Percentiles rank a stretch among this genome's conserved stretches.
Evolutionary conservation across 2,797 vertebrate species (phyloP).

Genomic region (Leptoclinus maculatus): DNA sequence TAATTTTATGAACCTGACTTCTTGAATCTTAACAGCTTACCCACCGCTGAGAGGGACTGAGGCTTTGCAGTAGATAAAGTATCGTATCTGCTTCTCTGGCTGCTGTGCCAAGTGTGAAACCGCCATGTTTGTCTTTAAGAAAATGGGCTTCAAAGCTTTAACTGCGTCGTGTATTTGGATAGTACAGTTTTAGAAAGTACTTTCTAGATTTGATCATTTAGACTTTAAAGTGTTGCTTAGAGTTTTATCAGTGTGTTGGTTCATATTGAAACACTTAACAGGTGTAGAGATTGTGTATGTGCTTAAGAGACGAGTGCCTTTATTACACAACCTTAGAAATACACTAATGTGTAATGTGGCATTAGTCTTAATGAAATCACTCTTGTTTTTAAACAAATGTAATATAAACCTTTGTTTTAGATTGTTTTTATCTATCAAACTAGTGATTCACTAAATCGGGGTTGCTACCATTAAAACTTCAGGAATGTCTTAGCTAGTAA

Average conservation of each 20-base stretch:
- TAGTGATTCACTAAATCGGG: neutral
- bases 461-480: too few species aligned
- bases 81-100: conserved; percentile 6
- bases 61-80: neutral
- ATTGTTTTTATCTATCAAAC: neutral
- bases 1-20: neutral
- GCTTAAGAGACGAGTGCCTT: conserved; percentile 32
- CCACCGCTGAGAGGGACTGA: conserved; percentile 17
- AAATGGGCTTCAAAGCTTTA: neutral
- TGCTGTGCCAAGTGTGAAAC: conserved; percentile 24
- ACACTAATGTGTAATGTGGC: neutral
- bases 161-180: neutral
- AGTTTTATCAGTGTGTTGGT: conserved; percentile 14
- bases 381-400: neutral
- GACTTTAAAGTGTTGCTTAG: conserved; percentile 4
- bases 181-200: neutral
- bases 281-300: neutral
- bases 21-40: neutral
- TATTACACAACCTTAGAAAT: conserved; percentile 39
- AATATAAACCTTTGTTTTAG: neutral
- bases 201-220: conserved; percentile 6
- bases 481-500: neutral
- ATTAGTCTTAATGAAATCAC: neutral
- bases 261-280: conserved; percentile 35
- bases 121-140: neutral